Evolutionary conservation across 2,113 vertebrate genomes (phyloP), one percentile per base, ranked within the genome.

Genomic region (Barbus barbus): DNA sequence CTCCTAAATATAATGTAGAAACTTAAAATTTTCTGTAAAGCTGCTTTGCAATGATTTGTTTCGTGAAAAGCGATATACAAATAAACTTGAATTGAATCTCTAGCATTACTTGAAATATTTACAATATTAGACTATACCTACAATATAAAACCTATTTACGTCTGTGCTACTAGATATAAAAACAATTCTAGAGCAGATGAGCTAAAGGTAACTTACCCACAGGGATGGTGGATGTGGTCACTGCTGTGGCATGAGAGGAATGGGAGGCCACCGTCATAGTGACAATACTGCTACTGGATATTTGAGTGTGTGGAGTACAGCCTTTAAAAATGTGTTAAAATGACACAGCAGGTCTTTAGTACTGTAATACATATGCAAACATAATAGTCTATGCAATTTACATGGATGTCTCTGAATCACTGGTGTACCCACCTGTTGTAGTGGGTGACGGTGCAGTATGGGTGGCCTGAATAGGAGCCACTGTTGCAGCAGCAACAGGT

Each of bases 261-360:
- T 99, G 98, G 4, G 98, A 97, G 31, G 97, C 95, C 96, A 99
- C 95, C 1, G 98, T 95, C 96, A 99, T 97, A 83, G 97, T 97
- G 87, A 99, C 97, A 90, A 99, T 97, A 41, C 96, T 96, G 91
- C 93, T 98, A 80, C 94, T 97, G 85, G 95, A 95, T 85, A 97
- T 96, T 92, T 99, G 98, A 41, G 96, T 96, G 85, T 99, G 97
- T 83, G 96, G 93, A 61, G 96, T 94, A 81, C 96, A 92, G 88
- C 97, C 97, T 99, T 86, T 65, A 58, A 85, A 51, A 14, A 28
- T 18, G 38, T 11, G 9, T 44, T 61, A 16, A 78, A 44, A 73
- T 26, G 14, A 28, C 26, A 48, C 1, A 38, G 9, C 11, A 74
- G 67, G 9, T 41, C 1, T 4, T 71, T 41, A 71, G 36, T 38